These are phyloP conservation scores for Bufo gargarizans DNA, from an alignment of 2,113 vertebrate species.

Conservation along the genomic window DNA sequence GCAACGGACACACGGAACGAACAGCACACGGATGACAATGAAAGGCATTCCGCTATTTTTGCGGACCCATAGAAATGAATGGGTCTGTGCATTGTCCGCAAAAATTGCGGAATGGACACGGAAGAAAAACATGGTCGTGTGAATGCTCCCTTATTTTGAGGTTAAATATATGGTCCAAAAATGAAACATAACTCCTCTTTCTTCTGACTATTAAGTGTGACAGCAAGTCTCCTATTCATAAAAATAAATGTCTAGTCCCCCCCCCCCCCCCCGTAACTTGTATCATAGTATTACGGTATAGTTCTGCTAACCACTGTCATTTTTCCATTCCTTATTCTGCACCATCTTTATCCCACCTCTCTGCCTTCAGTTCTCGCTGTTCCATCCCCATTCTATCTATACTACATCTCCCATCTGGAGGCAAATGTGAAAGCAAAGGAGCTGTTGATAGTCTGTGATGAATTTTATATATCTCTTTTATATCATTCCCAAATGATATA, in stretches of 20 bases:
- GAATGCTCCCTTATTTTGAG: no score
- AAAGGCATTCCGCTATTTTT: no score
- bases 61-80: no score
- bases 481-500: neutral
- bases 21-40: no score
- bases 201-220: neutral
- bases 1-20: no score
- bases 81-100: no score
- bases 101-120: no score
- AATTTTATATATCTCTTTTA: neutral
- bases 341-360: neutral
- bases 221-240: neutral
- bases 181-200: neutral
- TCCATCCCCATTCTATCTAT: neutral
- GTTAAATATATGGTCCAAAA: neutral
- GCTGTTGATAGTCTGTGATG: neutral
- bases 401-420: neutral
- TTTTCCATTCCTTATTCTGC: neutral
- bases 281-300: neutral
- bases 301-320: no score
- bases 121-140: no score
- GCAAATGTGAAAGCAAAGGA: neutral
- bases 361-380: neutral
- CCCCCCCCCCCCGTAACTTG: neutral
- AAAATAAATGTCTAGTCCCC: neutral